Evolutionary conservation across 2,888 invertebrate genomes (phyloP).

Genomic region (Tetanocera ferruginea): DNA sequence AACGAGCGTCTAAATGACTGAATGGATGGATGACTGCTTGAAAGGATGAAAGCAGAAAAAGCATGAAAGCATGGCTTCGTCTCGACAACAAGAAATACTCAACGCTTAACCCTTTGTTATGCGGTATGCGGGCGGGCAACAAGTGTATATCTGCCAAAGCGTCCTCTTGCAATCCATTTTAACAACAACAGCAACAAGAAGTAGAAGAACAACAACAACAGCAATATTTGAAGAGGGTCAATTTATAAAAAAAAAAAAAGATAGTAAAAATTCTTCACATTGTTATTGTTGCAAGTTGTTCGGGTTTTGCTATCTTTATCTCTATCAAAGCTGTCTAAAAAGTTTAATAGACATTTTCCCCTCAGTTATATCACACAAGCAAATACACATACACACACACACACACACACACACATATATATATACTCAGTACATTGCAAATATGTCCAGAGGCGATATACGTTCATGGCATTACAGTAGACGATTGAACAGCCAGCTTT

Average conservation of each 20-base stretch:
- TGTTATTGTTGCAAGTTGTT: constrained; percentile 18
- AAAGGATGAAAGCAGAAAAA: neutral
- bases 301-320: constrained; percentile 25
- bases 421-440: neutral
- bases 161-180: neutral
- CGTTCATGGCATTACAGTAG: neutral
- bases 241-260: neutral
- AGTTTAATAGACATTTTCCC: constrained; percentile 25
- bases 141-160: neutral
- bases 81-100: no score
- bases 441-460: neutral
- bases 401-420: neutral
- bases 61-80: neutral
- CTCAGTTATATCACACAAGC: neutral
- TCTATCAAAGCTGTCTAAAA: constrained; percentile 34
- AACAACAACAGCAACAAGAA: neutral
- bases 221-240: constrained; percentile 8
- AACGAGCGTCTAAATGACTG: no score
- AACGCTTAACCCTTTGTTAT: no score
- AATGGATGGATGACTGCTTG: neutral
- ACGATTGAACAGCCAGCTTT: no score
- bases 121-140: neutral
- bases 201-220: neutral
- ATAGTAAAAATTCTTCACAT: neutral
- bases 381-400: no score